Base-by-base conservation (phyloP, 2,113 vertebrate species). In the Miniopterus natalensis region DNA sequence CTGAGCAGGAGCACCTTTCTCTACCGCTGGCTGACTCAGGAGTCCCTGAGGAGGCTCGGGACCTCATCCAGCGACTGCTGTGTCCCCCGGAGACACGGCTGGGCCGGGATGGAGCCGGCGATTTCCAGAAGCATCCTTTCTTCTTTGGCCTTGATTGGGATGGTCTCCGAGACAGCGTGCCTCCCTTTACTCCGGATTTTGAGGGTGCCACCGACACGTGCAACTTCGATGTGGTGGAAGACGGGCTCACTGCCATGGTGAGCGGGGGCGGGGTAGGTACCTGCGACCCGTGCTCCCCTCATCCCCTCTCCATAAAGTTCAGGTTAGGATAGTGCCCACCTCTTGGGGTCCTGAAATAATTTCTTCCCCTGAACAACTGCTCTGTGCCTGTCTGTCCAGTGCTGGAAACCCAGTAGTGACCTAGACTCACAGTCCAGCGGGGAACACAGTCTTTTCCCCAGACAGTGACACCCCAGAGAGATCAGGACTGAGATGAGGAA, bases 181-280 rank as follows among this genome's bases (percentile, higher is more conserved):
- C 99, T 1, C 99, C 99, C 1, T 99, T 98, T 84, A 96, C 98
- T 3, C 99, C 99, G 1, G 99, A 99, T 70, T 98, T 99, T 4
- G 98, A 98, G 71, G 98, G 98, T 49, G 97, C 99, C 91, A 99
- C 99, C 0, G 99, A 99, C 97, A 99, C 99, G 2, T 99, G 99
- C 95, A 99, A 99, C 98, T 99, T 99, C 42, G 99, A 99, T 42
- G 96, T 99, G 84, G 97, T 99, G 79, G 99, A 99, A 10, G 99
- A 99, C 53, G 95, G 98, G 95, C 98, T 99, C 85, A 99, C 98
- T 97, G 98, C 99, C 96, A 99, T 98, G 99, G 98, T 99, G 98
- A 96, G 98, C 96, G 98, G 98, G 97, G 98, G 98, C 74, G 98
- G 98, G 97, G 98, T 98, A 97, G 96, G 98, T 98, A 96, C 96